Conservation (phyloP, 2,113 vertebrate species). For the Chlamydotis undulata region DNA sequence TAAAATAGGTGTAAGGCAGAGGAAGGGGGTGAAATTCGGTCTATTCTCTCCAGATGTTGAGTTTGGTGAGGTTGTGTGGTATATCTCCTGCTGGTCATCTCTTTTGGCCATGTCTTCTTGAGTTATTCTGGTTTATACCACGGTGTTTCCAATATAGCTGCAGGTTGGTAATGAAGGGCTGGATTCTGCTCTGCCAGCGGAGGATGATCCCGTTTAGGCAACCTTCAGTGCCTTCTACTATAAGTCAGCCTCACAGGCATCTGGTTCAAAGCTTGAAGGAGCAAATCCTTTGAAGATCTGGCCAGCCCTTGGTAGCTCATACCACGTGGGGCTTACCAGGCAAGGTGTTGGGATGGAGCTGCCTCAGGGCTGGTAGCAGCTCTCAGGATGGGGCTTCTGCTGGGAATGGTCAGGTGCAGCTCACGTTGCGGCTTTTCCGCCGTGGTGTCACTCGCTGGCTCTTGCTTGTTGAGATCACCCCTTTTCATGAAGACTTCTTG, state of each 20-base stretch:
- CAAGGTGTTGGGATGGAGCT: neutral
- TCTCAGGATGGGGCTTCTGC: neutral
- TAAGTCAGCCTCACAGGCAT: neutral
- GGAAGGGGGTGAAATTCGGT: neutral
- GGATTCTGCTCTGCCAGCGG: neutral
- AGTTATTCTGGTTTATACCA: neutral
- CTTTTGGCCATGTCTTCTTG: neutral
- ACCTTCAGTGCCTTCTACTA: neutral
- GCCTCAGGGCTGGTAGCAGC: neutral
- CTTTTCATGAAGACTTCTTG: neutral
- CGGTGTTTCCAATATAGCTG: neutral
- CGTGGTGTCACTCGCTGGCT: neutral
- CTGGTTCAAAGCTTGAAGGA: neutral
- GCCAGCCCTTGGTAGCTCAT: neutral
- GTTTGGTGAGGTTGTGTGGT: neutral
- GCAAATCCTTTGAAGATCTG: neutral
- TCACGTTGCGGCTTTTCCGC: neutral
- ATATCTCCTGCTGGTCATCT: neutral
- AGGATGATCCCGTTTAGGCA: neutral
- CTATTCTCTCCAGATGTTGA: neutral
- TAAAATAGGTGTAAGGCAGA: neutral
- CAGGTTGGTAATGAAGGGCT: neutral
- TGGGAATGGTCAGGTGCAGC: neutral
- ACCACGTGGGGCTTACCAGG: accelerated
- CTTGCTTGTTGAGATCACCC: neutral